Evolutionary conservation across 2,797 vertebrate genomes (phyloP).

Genomic region (Alauda arvensis): DNA sequence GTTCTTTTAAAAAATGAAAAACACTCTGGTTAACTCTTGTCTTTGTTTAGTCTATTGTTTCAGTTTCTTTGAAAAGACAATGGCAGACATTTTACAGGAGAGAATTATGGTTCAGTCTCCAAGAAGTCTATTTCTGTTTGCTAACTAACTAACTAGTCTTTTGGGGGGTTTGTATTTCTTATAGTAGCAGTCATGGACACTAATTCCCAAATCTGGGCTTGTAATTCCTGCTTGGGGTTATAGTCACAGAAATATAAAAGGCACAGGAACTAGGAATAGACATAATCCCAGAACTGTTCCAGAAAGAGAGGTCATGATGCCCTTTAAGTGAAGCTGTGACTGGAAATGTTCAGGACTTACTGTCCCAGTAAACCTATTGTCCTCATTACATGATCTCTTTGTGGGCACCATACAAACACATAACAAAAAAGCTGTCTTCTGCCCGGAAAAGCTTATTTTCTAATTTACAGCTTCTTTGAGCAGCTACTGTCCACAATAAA

Average conservation of each 20-base stretch:
- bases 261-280: neutral
- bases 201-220: neutral
- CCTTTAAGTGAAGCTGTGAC: neutral
- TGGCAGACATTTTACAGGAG: neutral
- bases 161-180: neutral
- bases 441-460: slow-evolving; percentile 1
- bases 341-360: neutral
- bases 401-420: neutral
- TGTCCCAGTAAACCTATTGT: slow-evolving; percentile 35
- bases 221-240: slow-evolving; percentile 4
- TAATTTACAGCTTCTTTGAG: slow-evolving; percentile 22
- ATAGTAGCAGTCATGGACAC: neutral
- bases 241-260: slow-evolving; percentile 16
- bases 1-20: slow-evolving; percentile 9
- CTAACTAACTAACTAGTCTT: neutral
- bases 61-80: slow-evolving; percentile 23
- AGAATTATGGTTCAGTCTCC: neutral
- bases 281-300: neutral
- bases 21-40: slow-evolving; percentile 21
- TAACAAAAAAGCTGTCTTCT: slow-evolving; percentile 5
- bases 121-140: slow-evolving; percentile 18
- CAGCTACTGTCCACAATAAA: neutral
- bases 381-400: neutral
- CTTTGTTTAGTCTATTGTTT: slow-evolving; percentile 29
- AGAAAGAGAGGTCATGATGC: slow-evolving; percentile 1